Conservation (phyloP, 2,113 vertebrate species). For the Apaloderma vittatum region DNA sequence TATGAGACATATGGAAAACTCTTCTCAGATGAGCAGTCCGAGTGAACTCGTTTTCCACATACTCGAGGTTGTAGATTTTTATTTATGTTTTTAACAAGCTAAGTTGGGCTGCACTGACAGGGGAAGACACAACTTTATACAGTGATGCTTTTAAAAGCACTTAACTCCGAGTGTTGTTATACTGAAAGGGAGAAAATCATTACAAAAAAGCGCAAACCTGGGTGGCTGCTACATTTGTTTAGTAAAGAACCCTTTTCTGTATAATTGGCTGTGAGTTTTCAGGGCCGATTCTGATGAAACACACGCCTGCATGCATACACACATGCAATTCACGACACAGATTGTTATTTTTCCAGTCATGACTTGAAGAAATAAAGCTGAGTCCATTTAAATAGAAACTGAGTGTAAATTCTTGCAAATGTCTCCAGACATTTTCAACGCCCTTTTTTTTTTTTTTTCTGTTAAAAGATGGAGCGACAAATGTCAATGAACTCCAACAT, state of each 20-base stretch:
- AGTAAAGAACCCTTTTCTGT: constrained; percentile 36
- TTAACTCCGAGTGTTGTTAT: constrained; percentile 51
- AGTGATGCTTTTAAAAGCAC: constrained; percentile 69
- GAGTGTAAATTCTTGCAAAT: not conserved
- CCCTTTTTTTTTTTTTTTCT: not conserved
- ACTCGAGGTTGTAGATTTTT: constrained; percentile 32
- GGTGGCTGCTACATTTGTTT: constrained; percentile 52
- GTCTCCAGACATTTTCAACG: constrained; percentile 21
- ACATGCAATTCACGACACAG: not conserved
- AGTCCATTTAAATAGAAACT: constrained; percentile 5
- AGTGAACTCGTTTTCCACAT: not conserved
- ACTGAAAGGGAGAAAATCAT: constrained; percentile 35
- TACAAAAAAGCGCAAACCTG: not conserved
- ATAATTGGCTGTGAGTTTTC: constrained; percentile 41
- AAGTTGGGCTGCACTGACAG: constrained; percentile 3
- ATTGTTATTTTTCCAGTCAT: constrained; percentile 44
- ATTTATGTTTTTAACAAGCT: constrained; percentile 63
- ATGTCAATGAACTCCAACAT: constrained; percentile 99
- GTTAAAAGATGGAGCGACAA: constrained; percentile 95
- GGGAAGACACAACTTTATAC: constrained; percentile 68
- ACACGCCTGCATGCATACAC: not conserved
- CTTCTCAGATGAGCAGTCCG: not conserved
- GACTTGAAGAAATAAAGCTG: constrained; percentile 49
- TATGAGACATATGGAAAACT: constrained; percentile 6
- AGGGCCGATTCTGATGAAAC: constrained; percentile 54